Percentiles rank a stretch among this genome's conserved stretches.
phyloP scores from a whole-genome alignment of 64 coral and sea anemone genomes.

The Porites australiensis region DNA sequence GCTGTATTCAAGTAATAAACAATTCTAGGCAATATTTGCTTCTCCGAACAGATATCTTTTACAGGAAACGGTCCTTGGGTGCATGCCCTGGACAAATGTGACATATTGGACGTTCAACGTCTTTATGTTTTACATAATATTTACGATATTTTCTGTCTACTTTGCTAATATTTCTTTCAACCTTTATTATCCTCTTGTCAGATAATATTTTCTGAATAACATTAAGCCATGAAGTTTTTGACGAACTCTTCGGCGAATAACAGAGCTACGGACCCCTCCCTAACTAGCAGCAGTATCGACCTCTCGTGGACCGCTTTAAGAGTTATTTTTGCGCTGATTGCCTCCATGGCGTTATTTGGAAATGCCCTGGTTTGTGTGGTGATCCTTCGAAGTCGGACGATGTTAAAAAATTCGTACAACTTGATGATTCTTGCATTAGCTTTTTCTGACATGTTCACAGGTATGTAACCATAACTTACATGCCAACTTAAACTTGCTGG shows the following conservation, averaged over 20 bases:
- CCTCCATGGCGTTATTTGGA: constrained; percentile 31
- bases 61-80: too few relatives aligned
- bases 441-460: constrained; percentile 23
- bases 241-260: not conserved
- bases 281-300: not conserved
- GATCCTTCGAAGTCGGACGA: not conserved
- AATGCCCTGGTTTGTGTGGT: constrained; percentile 14
- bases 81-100: too few relatives aligned
- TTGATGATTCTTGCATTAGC: constrained; percentile 32
- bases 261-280: too few relatives aligned
- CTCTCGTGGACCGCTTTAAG: not conserved
- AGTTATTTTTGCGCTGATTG: constrained; percentile 33
- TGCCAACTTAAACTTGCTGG: not conserved
- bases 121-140: too few relatives aligned
- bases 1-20: too few relatives aligned
- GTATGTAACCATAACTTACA: not conserved
- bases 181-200: not conserved
- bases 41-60: too few relatives aligned
- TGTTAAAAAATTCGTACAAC: constrained; percentile 16
- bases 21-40: too few relatives aligned
- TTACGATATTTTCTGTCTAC: too few relatives aligned
- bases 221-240: not conserved
- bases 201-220: not conserved
- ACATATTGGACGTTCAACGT: too few relatives aligned
- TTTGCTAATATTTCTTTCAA: too few relatives aligned